Conservation (phyloP, 2,113 vertebrate genomes). For the Cyanoderma ruficeps region DNA sequence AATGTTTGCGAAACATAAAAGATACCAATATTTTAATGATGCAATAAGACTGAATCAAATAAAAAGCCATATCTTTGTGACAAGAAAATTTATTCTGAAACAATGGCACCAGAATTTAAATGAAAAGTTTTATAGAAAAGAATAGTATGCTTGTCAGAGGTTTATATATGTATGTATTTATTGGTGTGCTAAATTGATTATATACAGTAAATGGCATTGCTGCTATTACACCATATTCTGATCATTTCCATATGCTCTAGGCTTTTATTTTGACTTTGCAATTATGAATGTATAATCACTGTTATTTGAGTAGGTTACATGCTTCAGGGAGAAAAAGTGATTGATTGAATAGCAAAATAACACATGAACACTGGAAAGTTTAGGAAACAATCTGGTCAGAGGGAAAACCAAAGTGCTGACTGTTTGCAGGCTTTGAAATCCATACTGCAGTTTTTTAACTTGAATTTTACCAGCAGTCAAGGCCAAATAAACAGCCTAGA, state of each 20-base stretch:
- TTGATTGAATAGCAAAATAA: background rate
- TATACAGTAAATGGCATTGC: conserved; percentile 72
- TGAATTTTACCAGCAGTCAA: background rate
- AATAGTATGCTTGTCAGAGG: conserved; percentile 53
- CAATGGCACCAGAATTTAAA: conserved; percentile 77
- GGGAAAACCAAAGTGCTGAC: background rate
- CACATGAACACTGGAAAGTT: background rate
- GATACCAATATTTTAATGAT: conserved; percentile 80
- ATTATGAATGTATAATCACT: conserved; percentile 68
- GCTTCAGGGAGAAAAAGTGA: conserved; percentile 26
- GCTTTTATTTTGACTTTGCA: conserved; percentile 71
- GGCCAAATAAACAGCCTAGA: background rate
- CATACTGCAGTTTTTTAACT: background rate
- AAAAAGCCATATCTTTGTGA: conserved; percentile 73
- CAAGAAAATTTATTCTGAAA: conserved; percentile 74
- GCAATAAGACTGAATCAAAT: conserved; percentile 75
- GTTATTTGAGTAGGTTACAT: conserved; percentile 24
- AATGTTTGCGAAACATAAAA: conserved; percentile 80
- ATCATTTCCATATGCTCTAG: conserved; percentile 74
- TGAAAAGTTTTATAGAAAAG: conserved; percentile 69
- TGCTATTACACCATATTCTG: conserved; percentile 71
- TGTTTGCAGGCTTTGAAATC: background rate
- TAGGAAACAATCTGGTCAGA: background rate
- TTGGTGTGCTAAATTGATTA: conserved; percentile 77
- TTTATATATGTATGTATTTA: conserved; percentile 68